A percentile compares a stretch with the other conserved stretches of the same genome.
phyloP scores from a whole-genome alignment of 1,140 invertebrate species.

The Micrasema minimum region DNA sequence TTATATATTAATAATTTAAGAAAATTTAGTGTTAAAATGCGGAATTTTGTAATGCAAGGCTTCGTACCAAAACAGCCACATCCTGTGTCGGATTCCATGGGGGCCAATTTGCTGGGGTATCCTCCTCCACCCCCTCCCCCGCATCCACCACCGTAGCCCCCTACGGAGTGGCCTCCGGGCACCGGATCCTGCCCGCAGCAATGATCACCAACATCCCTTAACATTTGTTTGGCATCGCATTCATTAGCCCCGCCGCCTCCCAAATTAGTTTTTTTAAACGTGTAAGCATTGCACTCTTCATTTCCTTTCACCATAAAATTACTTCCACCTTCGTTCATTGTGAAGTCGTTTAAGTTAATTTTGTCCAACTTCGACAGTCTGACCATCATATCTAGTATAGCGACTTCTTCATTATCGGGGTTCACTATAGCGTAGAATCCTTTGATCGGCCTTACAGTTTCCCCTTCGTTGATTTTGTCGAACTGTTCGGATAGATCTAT shows the following conservation, averaged over 20 bases:
- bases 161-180: not conserved
- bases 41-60: too few relatives aligned
- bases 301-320: conserved; percentile 8
- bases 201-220: conserved; percentile 15
- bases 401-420: conserved; percentile 11
- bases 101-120: not conserved
- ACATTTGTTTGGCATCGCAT: conserved; percentile 14
- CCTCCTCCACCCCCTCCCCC: conserved; percentile 12
- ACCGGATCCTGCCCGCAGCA: conserved; percentile 3
- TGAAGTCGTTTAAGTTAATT: conserved; percentile 21
- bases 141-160: not conserved
- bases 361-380: conserved; percentile 23
- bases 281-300: conserved; percentile 7
- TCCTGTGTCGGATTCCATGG: not conserved
- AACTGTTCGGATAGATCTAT: conserved; percentile 10
- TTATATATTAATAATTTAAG: too few relatives aligned
- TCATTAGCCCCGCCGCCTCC: not conserved
- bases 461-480: conserved; percentile 8
- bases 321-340: conserved; percentile 1
- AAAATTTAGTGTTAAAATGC: not conserved
- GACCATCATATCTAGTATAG: conserved; percentile 21
- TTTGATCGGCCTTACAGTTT: conserved; percentile 20
- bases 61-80: conserved; percentile 22
- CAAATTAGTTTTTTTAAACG: not conserved
- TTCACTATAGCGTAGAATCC: conserved; percentile 15